phyloP scores from a whole-genome alignment of 2,888 invertebrate genomes.

The Drosophila imparisetae region DNA sequence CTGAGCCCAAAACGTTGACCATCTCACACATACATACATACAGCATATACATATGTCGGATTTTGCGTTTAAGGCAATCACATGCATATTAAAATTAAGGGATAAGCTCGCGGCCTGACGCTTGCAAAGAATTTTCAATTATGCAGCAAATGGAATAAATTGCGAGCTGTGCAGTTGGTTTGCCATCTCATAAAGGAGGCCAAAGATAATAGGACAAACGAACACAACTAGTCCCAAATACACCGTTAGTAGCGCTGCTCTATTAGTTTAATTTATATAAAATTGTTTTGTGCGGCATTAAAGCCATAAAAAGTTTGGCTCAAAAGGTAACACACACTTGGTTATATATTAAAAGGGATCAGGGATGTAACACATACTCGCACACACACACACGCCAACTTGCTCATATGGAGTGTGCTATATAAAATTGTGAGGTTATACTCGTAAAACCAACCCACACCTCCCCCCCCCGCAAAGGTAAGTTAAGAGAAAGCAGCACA shows the following conservation, averaged over 20 bases:
- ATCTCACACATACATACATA: neutral
- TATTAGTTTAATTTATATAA: constrained; percentile 80
- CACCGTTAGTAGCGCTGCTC: constrained; percentile 42
- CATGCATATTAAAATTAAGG: constrained; percentile 26
- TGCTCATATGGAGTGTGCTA: constrained; percentile 54
- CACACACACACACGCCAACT: neutral
- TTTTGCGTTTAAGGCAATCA: constrained; percentile 44
- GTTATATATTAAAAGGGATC: constrained; percentile 78
- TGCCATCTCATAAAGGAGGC: constrained; percentile 35
- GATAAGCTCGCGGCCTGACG: constrained; percentile 54
- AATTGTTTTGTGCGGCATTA: constrained; percentile 78
- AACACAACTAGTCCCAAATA: constrained; percentile 2
- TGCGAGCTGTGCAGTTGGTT: constrained; percentile 21
- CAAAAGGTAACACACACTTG: constrained; percentile 59
- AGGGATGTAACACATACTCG: constrained; percentile 42
- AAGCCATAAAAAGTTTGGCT: constrained; percentile 71
- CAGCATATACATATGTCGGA: neutral
- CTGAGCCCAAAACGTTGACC: constrained; percentile 13
- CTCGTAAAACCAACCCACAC: constrained; percentile 49
- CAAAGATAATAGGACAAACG: neutral
- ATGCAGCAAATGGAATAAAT: constrained; percentile 64
- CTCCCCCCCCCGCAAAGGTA: constrained; percentile 26
- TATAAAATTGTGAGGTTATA: constrained; percentile 78
- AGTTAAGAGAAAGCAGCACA: constrained; percentile 51
- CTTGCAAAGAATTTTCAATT: constrained; percentile 55